Conservation (phyloP, 2,888 invertebrate genomes). For the Eudemis profundana region DNA sequence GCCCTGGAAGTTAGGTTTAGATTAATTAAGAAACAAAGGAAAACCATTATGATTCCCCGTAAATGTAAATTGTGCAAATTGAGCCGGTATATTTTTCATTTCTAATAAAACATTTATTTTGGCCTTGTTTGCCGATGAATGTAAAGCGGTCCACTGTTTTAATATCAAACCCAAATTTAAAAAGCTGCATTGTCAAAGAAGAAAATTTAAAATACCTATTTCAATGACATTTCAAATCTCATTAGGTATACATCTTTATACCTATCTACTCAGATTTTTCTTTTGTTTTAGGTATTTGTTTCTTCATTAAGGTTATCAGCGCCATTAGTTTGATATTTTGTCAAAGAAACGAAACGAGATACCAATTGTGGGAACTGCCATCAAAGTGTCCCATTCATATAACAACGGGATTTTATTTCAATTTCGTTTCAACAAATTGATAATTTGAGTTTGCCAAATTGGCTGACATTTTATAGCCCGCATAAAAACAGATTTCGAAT, state of each 20-base stretch:
- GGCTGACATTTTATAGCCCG: constrained; percentile 9
- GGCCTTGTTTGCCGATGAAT: no score
- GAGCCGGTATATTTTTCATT: no score
- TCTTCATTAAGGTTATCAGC: constrained; percentile 21
- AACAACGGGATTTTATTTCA: constrained; percentile 30
- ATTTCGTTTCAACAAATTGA: constrained; percentile 29
- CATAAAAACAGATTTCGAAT: constrained; percentile 15
- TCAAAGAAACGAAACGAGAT: constrained; percentile 29
- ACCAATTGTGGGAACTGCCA: constrained; percentile 30
- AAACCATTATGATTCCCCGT: not conserved
- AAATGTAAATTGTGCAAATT: no score
- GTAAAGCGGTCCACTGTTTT: no score
- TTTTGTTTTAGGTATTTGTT: constrained; percentile 16
- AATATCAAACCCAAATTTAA: constrained; percentile 3
- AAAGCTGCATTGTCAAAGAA: constrained; percentile 15
- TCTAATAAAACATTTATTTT: no score
- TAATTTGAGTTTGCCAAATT: constrained; percentile 19
- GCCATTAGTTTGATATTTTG: constrained; percentile 34
- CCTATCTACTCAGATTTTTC: not conserved
- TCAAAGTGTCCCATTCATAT: constrained; percentile 27
- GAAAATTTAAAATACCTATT: constrained; percentile 26
- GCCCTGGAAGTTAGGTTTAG: constrained; percentile 25
- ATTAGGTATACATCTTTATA: no score
- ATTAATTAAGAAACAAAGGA: constrained; percentile 34
- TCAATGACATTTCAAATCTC: no score